These are phyloP conservation scores for Microtus oregoni DNA, from an alignment of 2,113 vertebrate genomes.

Conservation along the genomic window DNA sequence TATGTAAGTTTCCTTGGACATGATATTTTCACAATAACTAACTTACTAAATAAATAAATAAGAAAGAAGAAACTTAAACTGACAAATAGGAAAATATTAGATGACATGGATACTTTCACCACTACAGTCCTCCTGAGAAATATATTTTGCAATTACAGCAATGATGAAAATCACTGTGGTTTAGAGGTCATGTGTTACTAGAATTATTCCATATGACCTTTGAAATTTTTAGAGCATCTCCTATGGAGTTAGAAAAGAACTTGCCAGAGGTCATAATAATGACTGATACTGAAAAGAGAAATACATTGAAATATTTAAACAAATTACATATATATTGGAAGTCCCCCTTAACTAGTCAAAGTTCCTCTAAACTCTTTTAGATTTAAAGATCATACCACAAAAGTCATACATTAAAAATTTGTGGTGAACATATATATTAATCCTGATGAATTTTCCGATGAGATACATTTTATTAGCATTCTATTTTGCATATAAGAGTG, in stretches of 20 bases:
- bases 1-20: neutral
- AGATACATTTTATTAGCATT: neutral
- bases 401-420: neutral
- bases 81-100: neutral
- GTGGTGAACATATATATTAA: neutral
- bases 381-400: neutral
- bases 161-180: neutral
- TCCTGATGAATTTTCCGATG: neutral
- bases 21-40: neutral
- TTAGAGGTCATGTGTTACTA: neutral
- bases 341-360: neutral
- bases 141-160: neutral
- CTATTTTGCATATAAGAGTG: slow-evolving; percentile 23
- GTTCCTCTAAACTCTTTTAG: neutral
- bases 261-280: neutral
- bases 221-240: neutral
- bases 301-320: neutral
- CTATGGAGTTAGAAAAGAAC: neutral
- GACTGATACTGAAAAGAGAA: neutral
- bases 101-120: neutral
- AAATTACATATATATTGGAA: neutral
- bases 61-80: no score
- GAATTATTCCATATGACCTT: neutral
- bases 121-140: neutral
- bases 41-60: neutral